Conservation (phyloP, 1,140 invertebrate species). For the roundworm (Caenorhabditis elegans) region DNA sequence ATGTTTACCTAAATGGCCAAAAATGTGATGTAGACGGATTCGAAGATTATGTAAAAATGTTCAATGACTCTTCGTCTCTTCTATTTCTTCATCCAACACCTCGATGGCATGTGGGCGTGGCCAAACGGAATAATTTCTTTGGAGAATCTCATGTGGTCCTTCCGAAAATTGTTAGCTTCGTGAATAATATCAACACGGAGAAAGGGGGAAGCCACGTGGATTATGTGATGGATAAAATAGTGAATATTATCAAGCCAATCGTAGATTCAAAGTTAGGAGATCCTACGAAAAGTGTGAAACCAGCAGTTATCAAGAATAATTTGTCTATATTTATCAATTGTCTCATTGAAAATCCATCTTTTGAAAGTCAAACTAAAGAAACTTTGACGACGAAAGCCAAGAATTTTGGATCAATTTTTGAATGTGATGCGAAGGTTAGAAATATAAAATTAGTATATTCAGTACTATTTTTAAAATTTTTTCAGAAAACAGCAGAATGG, state of each 20-base stretch:
- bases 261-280: conserved; percentile 81
- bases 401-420: conserved; percentile 91
- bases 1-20: conserved; percentile 87
- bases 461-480: background rate
- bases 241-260: conserved; percentile 81
- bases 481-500: conserved; percentile 78
- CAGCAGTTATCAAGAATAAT: conserved; percentile 85
- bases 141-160: conserved; percentile 83
- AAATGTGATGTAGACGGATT: conserved; percentile 74
- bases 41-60: conserved; percentile 38
- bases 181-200: conserved; percentile 96
- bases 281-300: conserved; percentile 77
- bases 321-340: conserved; percentile 96
- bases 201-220: conserved; percentile 97
- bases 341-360: conserved; percentile 95
- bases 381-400: conserved; percentile 92
- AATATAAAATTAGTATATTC: conserved; percentile 74
- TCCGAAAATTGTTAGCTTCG: conserved; percentile 86
- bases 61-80: conserved; percentile 72
- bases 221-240: conserved; percentile 82
- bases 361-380: conserved; percentile 95
- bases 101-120: conserved; percentile 71
- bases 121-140: conserved; percentile 85
- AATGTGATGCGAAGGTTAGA: conserved; percentile 73
- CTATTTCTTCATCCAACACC: conserved; percentile 22